A percentile compares a stretch with the other conserved stretches of the same genome.
Evolutionary conservation across 2,888 invertebrate genomes (phyloP).

Genomic region (Pammene aurita): DNA sequence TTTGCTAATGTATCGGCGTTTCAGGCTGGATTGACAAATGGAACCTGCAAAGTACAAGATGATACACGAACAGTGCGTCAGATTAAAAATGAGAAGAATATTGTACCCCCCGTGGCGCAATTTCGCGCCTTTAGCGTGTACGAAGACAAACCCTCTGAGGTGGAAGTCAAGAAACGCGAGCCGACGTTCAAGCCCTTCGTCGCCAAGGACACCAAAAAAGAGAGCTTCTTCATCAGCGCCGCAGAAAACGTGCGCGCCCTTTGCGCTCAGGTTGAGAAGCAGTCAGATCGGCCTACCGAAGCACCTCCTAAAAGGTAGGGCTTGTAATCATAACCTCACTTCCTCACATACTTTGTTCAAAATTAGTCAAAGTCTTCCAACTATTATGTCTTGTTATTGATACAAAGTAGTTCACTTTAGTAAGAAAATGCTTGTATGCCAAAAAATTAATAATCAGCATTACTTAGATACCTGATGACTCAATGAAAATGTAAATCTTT

Average conservation of each 20-base stretch:
- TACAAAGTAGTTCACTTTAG: slow-evolving; percentile 1
- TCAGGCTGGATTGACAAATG: slow-evolving; percentile 76
- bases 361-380: not conserved
- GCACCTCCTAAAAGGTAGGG: slow-evolving; percentile 58
- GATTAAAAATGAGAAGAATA: slow-evolving; percentile 79
- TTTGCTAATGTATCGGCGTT: slow-evolving; percentile 43
- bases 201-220: slow-evolving; percentile 68
- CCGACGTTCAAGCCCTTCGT: slow-evolving; percentile 74
- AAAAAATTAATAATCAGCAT: slow-evolving; percentile 3
- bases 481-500: slow-evolving; percentile 7
- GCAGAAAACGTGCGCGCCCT: slow-evolving; percentile 68
- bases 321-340: slow-evolving; percentile 37
- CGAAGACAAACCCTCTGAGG: slow-evolving; percentile 84
- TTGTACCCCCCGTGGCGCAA: slow-evolving; percentile 86
- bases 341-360: not conserved
- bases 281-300: slow-evolving; percentile 66
- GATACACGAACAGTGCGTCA: slow-evolving; percentile 75
- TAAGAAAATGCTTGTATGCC: not conserved
- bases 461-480: slow-evolving; percentile 22
- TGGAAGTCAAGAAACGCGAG: slow-evolving; percentile 72
- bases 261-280: slow-evolving; percentile 69
- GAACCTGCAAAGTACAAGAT: slow-evolving; percentile 76
- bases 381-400: not conserved
- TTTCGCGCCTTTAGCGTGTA: slow-evolving; percentile 90
- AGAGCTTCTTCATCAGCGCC: slow-evolving; percentile 66